Evolutionary conservation across 2,113 vertebrate species (phyloP), one percentile per base, ranked within the genome.

Genomic region (Catharus bicknelli): DNA sequence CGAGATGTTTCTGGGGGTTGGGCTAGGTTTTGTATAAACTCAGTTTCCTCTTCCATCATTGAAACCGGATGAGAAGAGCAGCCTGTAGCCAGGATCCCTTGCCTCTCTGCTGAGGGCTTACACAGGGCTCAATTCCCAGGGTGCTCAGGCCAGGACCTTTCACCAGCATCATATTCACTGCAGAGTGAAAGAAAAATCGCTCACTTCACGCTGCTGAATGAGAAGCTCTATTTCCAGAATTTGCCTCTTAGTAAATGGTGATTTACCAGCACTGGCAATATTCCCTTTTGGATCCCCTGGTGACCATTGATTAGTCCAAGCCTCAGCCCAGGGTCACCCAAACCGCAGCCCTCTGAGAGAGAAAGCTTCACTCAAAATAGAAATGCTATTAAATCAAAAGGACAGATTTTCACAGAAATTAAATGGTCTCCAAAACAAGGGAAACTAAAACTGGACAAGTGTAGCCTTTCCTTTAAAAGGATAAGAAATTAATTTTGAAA

Each of bases 21-120:
- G 95, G 94, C 94, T 92, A 11, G 85, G 82, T 85, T 96, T 95
- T 94, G 90, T 96, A 16, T 95, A 94, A 96, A 96, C 92, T 96
- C 86, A 18, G 55, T 92, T 96, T 96, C 96, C 93, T 95, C 77
- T 94, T 90, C 94, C 94, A 91, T 90, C 94, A 86, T 61, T 91
- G 90, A 90, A 94, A 94, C 89, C 84, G 93, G 87, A 96, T 94
- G 91, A 85, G 91, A 86, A 68, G 80, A 94, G 32, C 89, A 91
- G 93, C 55, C 85, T 88, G 87, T 68, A 89, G 81, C 79, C 80
- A 59, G 93, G 79, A 88, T 77, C 78, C 53, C 94, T 80, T 86
- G 87, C 89, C 84, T 92, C 76, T 90, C 69, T 50, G 76, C 82
- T 59, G 67, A 58, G 87, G 93, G 81, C 59, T 90, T 73, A 25